These are phyloP conservation scores for Palaemon carinicauda DNA, from an alignment of 1,140 invertebrate genomes.

Conservation along the genomic window DNA sequence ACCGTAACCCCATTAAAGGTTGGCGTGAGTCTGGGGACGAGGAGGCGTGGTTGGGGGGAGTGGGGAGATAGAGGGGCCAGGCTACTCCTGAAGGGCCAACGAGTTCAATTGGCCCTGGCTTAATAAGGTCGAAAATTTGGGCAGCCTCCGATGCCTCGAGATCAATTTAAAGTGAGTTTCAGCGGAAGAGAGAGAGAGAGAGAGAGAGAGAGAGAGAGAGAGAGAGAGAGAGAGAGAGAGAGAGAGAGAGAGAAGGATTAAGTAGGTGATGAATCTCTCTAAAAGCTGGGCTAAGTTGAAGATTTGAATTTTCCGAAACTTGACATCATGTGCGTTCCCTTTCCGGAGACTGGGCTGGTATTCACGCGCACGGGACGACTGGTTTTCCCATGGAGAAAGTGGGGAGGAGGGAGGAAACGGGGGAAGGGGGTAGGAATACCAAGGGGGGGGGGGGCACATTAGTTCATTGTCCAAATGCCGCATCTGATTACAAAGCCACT, in stretches of 20 bases:
- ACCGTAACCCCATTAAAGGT: too few relatives aligned
- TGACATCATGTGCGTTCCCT: background rate
- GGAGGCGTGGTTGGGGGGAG: too few relatives aligned
- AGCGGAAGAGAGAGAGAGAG: constrained; percentile 9
- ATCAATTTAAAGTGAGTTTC: background rate
- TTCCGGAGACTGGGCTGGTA: background rate
- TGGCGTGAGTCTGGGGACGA: too few relatives aligned
- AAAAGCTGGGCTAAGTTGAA: too few relatives aligned
- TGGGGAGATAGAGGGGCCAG: too few relatives aligned
- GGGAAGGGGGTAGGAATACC: background rate
- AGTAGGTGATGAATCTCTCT: background rate
- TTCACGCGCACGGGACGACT: background rate
- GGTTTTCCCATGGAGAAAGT: background rate
- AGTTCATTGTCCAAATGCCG: too few relatives aligned
- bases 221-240: background rate
- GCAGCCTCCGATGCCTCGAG: too few relatives aligned
- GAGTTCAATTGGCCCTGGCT: background rate
- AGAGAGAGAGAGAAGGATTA: background rate
- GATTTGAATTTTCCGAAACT: background rate
- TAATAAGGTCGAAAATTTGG: background rate
- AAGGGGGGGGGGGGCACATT: background rate
- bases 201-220: constrained; percentile 6
- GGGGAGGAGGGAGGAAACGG: background rate
- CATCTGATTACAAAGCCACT: too few relatives aligned
- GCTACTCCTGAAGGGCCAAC: too few relatives aligned